Evolutionary conservation across 2,797 vertebrate genomes (phyloP).

Genomic region (Denticeps clupeoides): DNA sequence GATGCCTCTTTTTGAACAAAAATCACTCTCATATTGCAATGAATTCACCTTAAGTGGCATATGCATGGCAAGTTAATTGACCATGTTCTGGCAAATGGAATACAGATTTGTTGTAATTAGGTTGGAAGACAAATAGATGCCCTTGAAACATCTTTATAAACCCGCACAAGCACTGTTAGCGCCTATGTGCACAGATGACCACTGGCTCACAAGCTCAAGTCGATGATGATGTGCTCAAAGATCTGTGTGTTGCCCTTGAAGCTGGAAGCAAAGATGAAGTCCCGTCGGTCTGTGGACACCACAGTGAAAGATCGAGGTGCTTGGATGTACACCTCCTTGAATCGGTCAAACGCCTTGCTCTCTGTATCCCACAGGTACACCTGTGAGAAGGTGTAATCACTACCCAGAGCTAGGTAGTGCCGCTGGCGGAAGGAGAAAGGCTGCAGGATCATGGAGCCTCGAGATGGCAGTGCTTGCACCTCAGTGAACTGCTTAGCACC

Average conservation of each 20-base stretch:
- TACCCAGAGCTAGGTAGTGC: constrained; percentile 87
- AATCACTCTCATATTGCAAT: background rate
- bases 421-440: constrained; percentile 88
- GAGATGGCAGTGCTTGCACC: constrained; percentile 86
- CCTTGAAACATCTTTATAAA: constrained; percentile 39
- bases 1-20: background rate
- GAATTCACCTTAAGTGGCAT: constrained; percentile 14
- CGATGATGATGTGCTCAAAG: constrained; percentile 85
- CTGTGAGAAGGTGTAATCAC: constrained; percentile 96
- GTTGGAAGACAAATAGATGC: background rate
- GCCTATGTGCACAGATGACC: constrained; percentile 30
- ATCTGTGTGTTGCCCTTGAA: constrained; percentile 97
- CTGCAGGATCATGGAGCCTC: constrained; percentile 93
- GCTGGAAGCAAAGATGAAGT: constrained; percentile 95
- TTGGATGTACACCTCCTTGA: constrained; percentile 95
- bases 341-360: constrained; percentile 75
- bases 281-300: constrained; percentile 85
- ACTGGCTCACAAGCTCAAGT: constrained; percentile 77
- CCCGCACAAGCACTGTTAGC: constrained; percentile 29
- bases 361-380: constrained; percentile 88
- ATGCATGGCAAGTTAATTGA: no score
- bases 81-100: no score
- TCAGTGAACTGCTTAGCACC: constrained; percentile 83
- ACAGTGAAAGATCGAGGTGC: constrained; percentile 92
- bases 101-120: background rate